Conservation (phyloP, 2,797 vertebrate genomes). For the Sebastes reedi region DNA sequence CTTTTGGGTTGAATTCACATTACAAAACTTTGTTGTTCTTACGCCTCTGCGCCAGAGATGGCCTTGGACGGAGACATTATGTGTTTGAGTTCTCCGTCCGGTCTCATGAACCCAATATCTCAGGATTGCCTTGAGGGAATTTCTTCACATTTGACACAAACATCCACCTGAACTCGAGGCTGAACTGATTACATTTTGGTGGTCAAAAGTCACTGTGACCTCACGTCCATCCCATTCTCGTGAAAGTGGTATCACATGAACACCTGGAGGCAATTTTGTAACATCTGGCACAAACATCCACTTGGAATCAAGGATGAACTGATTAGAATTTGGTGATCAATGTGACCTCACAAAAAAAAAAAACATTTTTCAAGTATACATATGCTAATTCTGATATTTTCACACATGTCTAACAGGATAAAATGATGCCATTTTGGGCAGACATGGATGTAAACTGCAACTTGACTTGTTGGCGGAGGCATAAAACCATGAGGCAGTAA, state of each 20-base stretch:
- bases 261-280: neutral
- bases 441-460: neutral
- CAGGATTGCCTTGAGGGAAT: too few species aligned
- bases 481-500: neutral
- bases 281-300: neutral
- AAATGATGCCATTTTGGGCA: neutral
- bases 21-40: neutral
- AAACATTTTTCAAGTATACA: neutral
- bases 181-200: neutral
- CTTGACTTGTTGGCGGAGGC: neutral
- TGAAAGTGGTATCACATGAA: neutral
- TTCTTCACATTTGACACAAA: neutral
- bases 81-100: neutral
- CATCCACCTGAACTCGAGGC: neutral
- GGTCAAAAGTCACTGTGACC: neutral
- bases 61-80: neutral
- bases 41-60: neutral
- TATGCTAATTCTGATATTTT: neutral
- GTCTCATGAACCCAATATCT: neutral
- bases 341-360: neutral
- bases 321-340: neutral
- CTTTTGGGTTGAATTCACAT: neutral
- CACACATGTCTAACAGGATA: neutral
- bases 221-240: neutral
- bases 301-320: neutral